These are phyloP conservation scores for Felis chaus DNA, from an alignment of 2,113 vertebrate genomes.

Conservation along the genomic window DNA sequence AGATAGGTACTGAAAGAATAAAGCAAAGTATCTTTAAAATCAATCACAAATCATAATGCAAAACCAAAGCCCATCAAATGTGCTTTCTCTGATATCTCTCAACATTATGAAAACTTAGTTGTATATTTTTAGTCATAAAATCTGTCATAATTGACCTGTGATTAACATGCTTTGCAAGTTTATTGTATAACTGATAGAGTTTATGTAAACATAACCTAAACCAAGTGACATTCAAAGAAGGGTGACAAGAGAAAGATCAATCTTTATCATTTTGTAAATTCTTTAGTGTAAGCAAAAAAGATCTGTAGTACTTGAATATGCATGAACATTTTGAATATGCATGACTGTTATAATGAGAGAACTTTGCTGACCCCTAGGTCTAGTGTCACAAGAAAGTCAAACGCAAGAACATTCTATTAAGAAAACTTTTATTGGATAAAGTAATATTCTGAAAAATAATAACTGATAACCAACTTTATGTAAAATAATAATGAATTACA, in stretches of 20 bases:
- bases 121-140: conserved; percentile 26
- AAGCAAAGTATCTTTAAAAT: neutral
- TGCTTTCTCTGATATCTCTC: neutral
- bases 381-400: conserved; percentile 68
- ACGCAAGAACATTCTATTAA: conserved; percentile 10
- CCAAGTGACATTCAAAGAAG: conserved; percentile 56
- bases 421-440: conserved; percentile 44
- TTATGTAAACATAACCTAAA: conserved; percentile 37
- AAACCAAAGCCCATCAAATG: neutral
- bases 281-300: conserved; percentile 63
- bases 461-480: neutral
- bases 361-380: conserved; percentile 46
- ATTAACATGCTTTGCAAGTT: conserved; percentile 22
- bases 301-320: conserved; percentile 58
- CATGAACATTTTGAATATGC: conserved; percentile 72
- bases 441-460: neutral
- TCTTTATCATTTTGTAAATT: conserved; percentile 49
- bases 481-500: neutral
- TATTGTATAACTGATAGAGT: neutral
- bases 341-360: conserved; percentile 28
- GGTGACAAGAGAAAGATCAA: conserved; percentile 53
- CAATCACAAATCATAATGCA: neutral
- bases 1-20: conserved; percentile 1
- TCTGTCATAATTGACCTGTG: neutral
- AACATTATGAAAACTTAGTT: neutral